Evolutionary conservation across 2,888 invertebrate genomes (phyloP).

Genomic region (Eumerus sabulonum): DNA sequence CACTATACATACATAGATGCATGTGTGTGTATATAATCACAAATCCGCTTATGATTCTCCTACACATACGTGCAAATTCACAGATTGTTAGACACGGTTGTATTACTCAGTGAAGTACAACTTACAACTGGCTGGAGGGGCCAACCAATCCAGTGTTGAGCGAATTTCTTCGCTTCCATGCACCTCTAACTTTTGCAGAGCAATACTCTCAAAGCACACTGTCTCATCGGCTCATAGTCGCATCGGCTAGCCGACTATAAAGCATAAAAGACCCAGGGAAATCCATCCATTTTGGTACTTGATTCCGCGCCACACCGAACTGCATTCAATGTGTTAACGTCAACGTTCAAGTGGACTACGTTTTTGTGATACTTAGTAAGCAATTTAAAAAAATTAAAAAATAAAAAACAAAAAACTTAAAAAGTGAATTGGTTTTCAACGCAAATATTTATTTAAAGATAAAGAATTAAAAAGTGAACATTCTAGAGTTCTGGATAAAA

Average conservation of each 20-base stretch:
- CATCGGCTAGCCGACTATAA: constrained; percentile 54
- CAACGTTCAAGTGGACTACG: constrained; percentile 49
- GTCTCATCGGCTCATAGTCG: constrained; percentile 16
- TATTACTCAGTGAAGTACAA: constrained; percentile 45
- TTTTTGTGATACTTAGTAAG: constrained; percentile 39
- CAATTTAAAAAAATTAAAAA: too few relatives aligned
- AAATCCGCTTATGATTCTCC: not conserved
- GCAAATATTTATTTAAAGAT: constrained; percentile 11
- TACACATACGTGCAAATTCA: constrained; percentile 45
- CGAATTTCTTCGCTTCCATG: constrained; percentile 67
- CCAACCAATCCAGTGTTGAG: constrained; percentile 45
- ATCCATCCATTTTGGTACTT: constrained; percentile 68
- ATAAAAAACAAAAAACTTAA: constrained; percentile 12
- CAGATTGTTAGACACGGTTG: constrained; percentile 43
- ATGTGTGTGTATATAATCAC: not conserved
- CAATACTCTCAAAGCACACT: constrained; percentile 34
- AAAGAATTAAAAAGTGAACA: constrained; percentile 46
- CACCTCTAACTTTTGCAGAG: constrained; percentile 66
- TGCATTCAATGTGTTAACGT: constrained; percentile 56
- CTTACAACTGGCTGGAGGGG: constrained; percentile 39
- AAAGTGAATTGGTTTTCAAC: constrained; percentile 52
- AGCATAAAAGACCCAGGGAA: constrained; percentile 66
- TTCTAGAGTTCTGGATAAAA: constrained; percentile 24
- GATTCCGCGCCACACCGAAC: constrained; percentile 64
- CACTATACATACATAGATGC: constrained; percentile 3